Evolutionary conservation across 2,888 invertebrate species (phyloP), one percentile per base, ranked within the genome.

Genomic region (Sipha maydis): DNA sequence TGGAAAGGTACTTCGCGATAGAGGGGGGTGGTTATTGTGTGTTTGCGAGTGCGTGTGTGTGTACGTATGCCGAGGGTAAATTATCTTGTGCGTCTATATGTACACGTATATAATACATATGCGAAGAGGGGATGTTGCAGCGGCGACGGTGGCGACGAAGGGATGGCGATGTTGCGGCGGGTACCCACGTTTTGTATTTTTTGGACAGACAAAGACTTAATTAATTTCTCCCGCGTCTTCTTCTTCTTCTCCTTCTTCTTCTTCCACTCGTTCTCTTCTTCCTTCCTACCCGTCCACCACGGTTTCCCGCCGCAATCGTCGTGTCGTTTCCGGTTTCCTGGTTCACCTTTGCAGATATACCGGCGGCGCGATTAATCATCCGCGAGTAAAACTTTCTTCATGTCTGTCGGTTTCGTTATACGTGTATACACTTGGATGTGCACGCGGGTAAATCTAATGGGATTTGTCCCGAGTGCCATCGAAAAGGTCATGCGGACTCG

Each of bases 171-270:
- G 25, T 11, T 7, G 5, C 38, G 75, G n/a, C 34, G 69, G 48
- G 61, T 25, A 61, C 61, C 7, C 61, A 25, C 21, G 19, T 19
- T 61, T 21, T 56, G 73, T 75, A 75, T 80, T 88, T 88, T 88
- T 88, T 41, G 38, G 80, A 86, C 86, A 80, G 88, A 88, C 88
- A 71, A 75, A 88, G 88, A 88, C 88, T 88, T 88, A 88, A 88
- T 88, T 88, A 88, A 88, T 88, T 88, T 88, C 61, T 19, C 31
- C 17, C 28, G 41, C 54, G 9, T 25, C 34, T 19, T 19, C 75
- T 34, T 75, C 75, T 34, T 34, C 38, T 25, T 21, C 8, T 28
- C 17, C 28, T 4, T 0, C 31, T 34, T 34, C 34, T 34, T 34
- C 34, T 34, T 34, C 5, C n/a, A 2, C 17, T 34, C 34, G 2